Evolutionary conservation across 2,888 invertebrate genomes (phyloP), one percentile per base, ranked within the genome.

Genomic region (Chymomyza procnemis): DNA sequence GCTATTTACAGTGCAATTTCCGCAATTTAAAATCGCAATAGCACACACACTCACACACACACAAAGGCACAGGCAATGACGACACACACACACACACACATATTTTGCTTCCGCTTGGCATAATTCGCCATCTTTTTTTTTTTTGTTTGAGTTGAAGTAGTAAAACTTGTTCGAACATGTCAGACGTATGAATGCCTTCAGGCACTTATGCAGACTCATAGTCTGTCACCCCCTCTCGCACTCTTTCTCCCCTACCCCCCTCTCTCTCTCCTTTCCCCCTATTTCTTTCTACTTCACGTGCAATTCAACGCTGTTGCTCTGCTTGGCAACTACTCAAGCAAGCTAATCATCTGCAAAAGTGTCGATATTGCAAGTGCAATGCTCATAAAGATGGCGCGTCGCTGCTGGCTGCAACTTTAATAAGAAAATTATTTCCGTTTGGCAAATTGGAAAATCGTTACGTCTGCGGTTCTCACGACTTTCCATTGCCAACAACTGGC

Each of bases 401-500:
- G 48, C 2, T 14, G 41, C 34, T 54, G 73, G 62, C 67, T 78
- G 79, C 80, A 87, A 85, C 85, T 86, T 85, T 88, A 88, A 88
- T 88, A 88, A 87, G 88, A 85, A 88, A 88, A 88, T 88, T 87
- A 87, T 87, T 88, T 88, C 88, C 88, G 88, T 83, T 84, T 81
- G 81, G 87, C 88, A 88, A 88, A 88, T 88, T 88, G 88, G 88
- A 88, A 88, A 88, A 80, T 73, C 81, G 81, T 77, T 81, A 68
- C 64, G 57, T 59, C 61, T 61, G 47, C 16, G 48, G n/a, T 61
- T 77, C 77, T 64, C 74, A 76, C 58, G 14, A 34, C 58, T 22
- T 21, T 14, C 54, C 54, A 14, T 60, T 56, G 47, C 62, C 26
- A 5, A 47, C 71, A 69, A 71, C 70, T 61, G 59, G 60, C 59